Evolutionary conservation across 2,797 vertebrate species (phyloP), one percentile per base, ranked within the genome.

Genomic region (Pempheris klunzingeri): DNA sequence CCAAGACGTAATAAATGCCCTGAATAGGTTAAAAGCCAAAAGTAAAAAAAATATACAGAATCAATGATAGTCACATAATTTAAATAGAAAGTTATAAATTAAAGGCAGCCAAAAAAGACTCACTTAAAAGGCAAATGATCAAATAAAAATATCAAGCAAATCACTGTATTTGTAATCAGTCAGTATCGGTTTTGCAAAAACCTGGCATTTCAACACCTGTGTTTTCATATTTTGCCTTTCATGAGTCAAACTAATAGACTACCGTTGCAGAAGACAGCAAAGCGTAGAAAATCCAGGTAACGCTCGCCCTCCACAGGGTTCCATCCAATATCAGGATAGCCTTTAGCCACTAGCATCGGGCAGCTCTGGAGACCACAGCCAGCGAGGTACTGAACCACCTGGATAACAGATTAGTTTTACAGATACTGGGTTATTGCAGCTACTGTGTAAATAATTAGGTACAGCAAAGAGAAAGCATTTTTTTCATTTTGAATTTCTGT

Each of bases 201-300:
- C 26, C n/a, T 20, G 26, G 52, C 8, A 54, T 22, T 54, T 32
- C 0, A 36, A 43, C 1, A 17, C 14, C 11, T 5, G 17, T 53
- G n/a, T 49, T 46, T 49, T 15, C 4, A 39, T 13, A 38, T 7
- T 57, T 55, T 55, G 36, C 9, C 0, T 17, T 30, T 46, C 4
- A 28, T 18, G 4, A 1, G 30, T 43, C 26, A 36, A 50, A 59
- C 1, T 43, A 26, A 46, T 10, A 44, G 10, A 17, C 69, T 96
- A 99, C 98, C 97, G 44, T 98, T 99, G 87, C 97, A 99, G 90
- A 99, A 99, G 41, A 99, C 98, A 72, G 97, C 96, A 88, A 98
- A 99, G 54, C 98, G 96, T 74, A 99, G 95, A 79, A 98, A 98
- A 92, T 99, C 96, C 72, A 99, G 90, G 30, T 99, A 99, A 71